Percentiles rank a stretch among this genome's conserved stretches.
phyloP scores from a whole-genome alignment of 1,140 invertebrate genomes.

The Stratiolaelaps scimitus region DNA sequence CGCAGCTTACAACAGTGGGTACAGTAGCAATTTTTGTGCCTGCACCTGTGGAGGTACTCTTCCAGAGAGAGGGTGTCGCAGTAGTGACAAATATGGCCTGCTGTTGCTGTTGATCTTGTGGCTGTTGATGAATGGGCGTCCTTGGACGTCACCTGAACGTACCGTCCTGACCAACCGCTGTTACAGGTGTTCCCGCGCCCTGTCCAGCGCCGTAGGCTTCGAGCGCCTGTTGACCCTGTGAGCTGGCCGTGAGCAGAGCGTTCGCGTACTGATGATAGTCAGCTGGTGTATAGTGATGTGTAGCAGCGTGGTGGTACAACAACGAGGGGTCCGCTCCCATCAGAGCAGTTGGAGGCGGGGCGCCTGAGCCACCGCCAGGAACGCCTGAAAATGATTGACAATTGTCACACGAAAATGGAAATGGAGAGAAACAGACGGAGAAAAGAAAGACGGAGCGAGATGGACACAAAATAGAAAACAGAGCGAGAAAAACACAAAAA shows the following conservation, averaged over 20 bases:
- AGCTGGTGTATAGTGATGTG: too few species aligned
- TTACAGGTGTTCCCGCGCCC: neutral
- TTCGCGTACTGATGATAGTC: slow-evolving; percentile 20
- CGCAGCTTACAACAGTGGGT: too few species aligned
- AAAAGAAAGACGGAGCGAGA: neutral
- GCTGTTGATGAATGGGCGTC: too few species aligned
- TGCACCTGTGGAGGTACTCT: too few species aligned
- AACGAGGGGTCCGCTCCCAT: slow-evolving; percentile 7
- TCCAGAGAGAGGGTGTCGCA: too few species aligned
- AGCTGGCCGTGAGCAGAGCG: slow-evolving; percentile 14
- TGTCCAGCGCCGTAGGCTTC: neutral
- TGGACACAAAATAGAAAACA: neutral
- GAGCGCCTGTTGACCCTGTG: neutral
- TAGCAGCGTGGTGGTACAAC: slow-evolving; percentile 5
- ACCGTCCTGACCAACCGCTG: slow-evolving; percentile 22
- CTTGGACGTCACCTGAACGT: slow-evolving; percentile 22
- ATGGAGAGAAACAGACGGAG: neutral
- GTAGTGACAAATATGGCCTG: too few species aligned
- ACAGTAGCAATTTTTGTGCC: too few species aligned
- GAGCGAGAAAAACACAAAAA: neutral
- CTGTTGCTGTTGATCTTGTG: too few species aligned
- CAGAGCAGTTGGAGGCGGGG: neutral
- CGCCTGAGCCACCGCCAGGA: neutral
- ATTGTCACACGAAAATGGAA: neutral
- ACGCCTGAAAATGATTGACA: slow-evolving; percentile 5